Evolutionary conservation across 2,888 invertebrate species (phyloP), one percentile per base, ranked within the genome.

Genomic region (Chironomus tentans): DNA sequence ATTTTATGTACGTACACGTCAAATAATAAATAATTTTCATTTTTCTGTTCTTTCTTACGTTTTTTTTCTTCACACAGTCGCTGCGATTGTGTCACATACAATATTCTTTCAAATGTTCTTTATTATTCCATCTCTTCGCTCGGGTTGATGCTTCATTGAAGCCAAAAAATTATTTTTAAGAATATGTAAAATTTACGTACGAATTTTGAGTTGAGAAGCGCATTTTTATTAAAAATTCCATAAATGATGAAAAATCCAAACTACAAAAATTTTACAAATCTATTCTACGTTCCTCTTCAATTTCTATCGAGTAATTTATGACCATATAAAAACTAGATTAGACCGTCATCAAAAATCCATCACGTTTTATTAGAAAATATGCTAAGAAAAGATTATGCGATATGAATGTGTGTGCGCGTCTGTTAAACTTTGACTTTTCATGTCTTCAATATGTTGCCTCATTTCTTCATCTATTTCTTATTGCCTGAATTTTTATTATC

Each of bases 81-180:
- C n/a, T 15, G 15, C 18, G 56, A 56, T 56, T 56, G 56, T 56
- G 56, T 18, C 56, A 56, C 18, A 50, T 15, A 18, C 56, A 50
- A 10, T 38, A 38, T 70, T 70, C 48, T 70, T 70, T 50, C 50
- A 50, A 21, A 46, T 50, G 48, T 50, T 70, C 50, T 15, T 70
- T 38, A 70, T 69, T 24, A 38, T 69, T 69, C 47, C 70, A 46
- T 70, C 50, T 47, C 50, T 70, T 47, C 15, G n/a, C 28, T 68
- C 15, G 56, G 15, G 56, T 72, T 38, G 72, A 72, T 72, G 72
- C 72, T 72, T 72, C 72, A 72, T 72, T 72, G 72, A 62, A 72
- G 72, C n/a, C 38, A 61, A 61, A 56, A 72, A 28, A 15, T 62
- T n/a, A n/a, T n/a, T n/a, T 71, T 18, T 28, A 56, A 3, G 48